These are phyloP conservation scores for Drosophila incognita DNA, from an alignment of 2,888 invertebrate species.

Conservation along the genomic window DNA sequence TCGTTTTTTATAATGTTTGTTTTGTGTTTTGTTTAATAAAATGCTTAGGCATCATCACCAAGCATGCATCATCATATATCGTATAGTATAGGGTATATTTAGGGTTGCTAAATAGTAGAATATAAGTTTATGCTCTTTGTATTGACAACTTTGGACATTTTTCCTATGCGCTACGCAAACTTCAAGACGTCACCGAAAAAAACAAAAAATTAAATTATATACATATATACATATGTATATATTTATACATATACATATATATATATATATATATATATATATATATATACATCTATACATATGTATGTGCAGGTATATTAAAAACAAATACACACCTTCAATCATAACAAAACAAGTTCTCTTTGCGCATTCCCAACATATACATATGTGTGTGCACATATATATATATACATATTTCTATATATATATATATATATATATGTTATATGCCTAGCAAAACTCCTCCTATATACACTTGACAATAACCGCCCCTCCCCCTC, in stretches of 20 bases:
- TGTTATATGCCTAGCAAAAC: slow-evolving; percentile 61
- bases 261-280: slow-evolving; percentile 34
- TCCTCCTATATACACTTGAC: slow-evolving; percentile 60
- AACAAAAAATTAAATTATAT: slow-evolving; percentile 45
- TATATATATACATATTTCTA: slow-evolving; percentile 42
- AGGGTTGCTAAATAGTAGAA: slow-evolving; percentile 20
- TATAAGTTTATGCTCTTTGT: slow-evolving; percentile 54
- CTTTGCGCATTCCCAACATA: slow-evolving; percentile 41
- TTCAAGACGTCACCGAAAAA: slow-evolving; percentile 44
- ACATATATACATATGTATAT: slow-evolving; percentile 27
- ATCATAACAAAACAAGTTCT: slow-evolving; percentile 62
- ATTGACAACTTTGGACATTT: slow-evolving; percentile 79
- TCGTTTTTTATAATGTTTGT: slow-evolving; percentile 14
- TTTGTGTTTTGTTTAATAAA: slow-evolving; percentile 61
- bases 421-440: slow-evolving; percentile 29
- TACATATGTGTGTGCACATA: slow-evolving; percentile 27
- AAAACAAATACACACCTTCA: slow-evolving; percentile 36
- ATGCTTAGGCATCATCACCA: slow-evolving; percentile 38
- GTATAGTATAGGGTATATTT: slow-evolving; percentile 31
- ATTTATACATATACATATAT: slow-evolving; percentile 31
- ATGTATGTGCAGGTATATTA: slow-evolving; percentile 41
- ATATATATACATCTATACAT: slow-evolving; percentile 21
- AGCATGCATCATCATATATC: slow-evolving; percentile 23
- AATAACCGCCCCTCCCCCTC: slow-evolving; percentile 33
- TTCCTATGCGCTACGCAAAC: slow-evolving; percentile 49